Percentiles rank a stretch among this genome's conserved stretches.
These are phyloP conservation scores for Indri indri DNA, from an alignment of 2,113 vertebrate species.

Conservation along the genomic window DNA sequence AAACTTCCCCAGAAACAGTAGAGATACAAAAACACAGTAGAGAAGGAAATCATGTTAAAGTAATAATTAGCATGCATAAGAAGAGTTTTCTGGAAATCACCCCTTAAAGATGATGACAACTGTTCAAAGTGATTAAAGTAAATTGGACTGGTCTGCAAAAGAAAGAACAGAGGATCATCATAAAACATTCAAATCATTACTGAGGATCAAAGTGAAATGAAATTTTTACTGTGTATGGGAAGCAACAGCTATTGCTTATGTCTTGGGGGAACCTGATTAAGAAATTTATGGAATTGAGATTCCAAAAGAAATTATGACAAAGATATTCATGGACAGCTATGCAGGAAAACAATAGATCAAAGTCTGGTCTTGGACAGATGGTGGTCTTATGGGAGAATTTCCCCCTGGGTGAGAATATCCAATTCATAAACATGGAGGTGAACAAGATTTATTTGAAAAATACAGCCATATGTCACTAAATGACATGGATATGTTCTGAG, in stretches of 20 bases:
- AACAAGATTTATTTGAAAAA: constrained; percentile 12
- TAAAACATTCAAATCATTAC: constrained; percentile 22
- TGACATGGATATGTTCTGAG: background rate
- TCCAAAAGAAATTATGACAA: background rate
- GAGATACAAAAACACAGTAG: background rate
- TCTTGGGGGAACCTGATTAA: background rate
- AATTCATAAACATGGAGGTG: background rate
- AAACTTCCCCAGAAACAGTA: background rate
- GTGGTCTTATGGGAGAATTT: constrained; percentile 2
- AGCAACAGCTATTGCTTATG: background rate
- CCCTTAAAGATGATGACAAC: constrained; percentile 2
- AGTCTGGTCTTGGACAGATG: background rate
- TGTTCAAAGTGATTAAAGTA: background rate
- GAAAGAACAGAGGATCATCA: background rate
- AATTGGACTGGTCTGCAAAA: background rate
- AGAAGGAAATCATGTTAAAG: background rate
- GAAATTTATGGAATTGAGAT: constrained; percentile 9
- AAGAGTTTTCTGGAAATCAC: background rate
- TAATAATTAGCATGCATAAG: background rate
- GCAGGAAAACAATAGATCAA: background rate
- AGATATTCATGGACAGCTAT: background rate
- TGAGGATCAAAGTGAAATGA: constrained; percentile 19
- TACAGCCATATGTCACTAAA: background rate
- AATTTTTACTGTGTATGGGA: background rate
- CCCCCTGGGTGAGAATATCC: background rate